A percentile compares a stretch with the other conserved stretches of the same genome.
Evolutionary conservation across 2,113 vertebrate species (phyloP).

Genomic region (Girardinichthys multiradiatus): DNA sequence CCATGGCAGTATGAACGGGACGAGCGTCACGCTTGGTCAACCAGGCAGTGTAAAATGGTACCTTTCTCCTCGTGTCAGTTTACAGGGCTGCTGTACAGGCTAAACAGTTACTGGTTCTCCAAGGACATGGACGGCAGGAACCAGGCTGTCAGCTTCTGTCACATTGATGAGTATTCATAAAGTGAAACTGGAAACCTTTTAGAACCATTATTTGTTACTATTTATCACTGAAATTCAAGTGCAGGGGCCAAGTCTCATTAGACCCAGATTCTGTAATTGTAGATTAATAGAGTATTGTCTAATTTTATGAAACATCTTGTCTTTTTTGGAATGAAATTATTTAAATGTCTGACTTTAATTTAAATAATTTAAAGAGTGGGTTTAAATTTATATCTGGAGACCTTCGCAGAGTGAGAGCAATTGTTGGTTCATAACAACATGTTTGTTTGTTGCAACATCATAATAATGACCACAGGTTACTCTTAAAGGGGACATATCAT

Average conservation of each 20-base stretch:
- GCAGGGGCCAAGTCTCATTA: background rate
- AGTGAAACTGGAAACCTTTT: conserved; percentile 9
- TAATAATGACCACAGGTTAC: too few species aligned
- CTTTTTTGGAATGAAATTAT: background rate
- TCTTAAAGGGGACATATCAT: too few species aligned
- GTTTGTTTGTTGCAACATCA: too few species aligned
- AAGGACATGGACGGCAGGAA: conserved; percentile 32
- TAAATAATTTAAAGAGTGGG: too few species aligned
- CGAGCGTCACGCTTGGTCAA: conserved; percentile 69
- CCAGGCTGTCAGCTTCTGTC: conserved; percentile 37
- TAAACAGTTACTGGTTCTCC: conserved; percentile 52
- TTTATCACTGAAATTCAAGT: background rate
- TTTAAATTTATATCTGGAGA: too few species aligned
- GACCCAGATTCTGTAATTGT: background rate
- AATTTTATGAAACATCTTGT: background rate
- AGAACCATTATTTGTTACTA: conserved; percentile 2
- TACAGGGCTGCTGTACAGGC: conserved; percentile 41
- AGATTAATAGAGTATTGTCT: background rate
- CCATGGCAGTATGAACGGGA: conserved; percentile 53
- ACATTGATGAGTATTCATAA: conserved; percentile 12
- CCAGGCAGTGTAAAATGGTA: conserved; percentile 46
- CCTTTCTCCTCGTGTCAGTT: conserved; percentile 49
- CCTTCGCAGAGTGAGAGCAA: too few species aligned
- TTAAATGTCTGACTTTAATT: too few species aligned
- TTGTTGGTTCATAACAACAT: too few species aligned